Conservation (phyloP, 2,888 invertebrate species). For the Drosophila pseudotalamancana region DNA sequence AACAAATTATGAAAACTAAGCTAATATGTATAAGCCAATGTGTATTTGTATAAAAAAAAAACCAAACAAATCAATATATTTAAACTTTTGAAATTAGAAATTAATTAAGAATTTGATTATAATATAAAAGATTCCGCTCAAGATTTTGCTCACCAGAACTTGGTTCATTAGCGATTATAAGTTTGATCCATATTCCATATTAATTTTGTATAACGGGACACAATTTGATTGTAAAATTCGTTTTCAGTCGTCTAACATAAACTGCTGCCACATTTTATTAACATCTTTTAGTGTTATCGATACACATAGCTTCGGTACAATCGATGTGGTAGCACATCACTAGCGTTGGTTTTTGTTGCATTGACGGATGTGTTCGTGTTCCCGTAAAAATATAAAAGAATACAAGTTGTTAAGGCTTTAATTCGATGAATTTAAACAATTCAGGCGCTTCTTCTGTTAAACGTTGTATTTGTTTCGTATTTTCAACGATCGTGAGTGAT, state of each 20-base stretch:
- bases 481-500: conserved; percentile 9
- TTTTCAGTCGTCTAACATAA: not conserved
- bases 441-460: conserved; percentile 40
- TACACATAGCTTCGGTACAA: not conserved
- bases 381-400: conserved; percentile 36
- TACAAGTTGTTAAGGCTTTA: conserved; percentile 12
- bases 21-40: conserved; percentile 59
- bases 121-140: too few relatives aligned
- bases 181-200: too few relatives aligned
- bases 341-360: conserved; percentile 62
- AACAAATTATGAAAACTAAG: conserved; percentile 56
- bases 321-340: conserved; percentile 37
- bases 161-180: too few relatives aligned
- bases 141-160: too few relatives aligned
- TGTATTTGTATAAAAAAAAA: conserved; percentile 63
- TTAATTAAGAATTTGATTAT: not conserved
- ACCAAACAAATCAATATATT: conserved; percentile 55
- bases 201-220: too few relatives aligned
- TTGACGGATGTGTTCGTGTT: conserved; percentile 35
- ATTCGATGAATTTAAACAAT: conserved; percentile 48
- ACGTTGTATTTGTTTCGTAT: conserved; percentile 29
- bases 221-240: not conserved
- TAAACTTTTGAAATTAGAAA: conserved; percentile 60
- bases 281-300: conserved; percentile 14
- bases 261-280: conserved; percentile 8